Conservation (phyloP, 2,888 invertebrate genomes). For the Abrostola tripartita region DNA sequence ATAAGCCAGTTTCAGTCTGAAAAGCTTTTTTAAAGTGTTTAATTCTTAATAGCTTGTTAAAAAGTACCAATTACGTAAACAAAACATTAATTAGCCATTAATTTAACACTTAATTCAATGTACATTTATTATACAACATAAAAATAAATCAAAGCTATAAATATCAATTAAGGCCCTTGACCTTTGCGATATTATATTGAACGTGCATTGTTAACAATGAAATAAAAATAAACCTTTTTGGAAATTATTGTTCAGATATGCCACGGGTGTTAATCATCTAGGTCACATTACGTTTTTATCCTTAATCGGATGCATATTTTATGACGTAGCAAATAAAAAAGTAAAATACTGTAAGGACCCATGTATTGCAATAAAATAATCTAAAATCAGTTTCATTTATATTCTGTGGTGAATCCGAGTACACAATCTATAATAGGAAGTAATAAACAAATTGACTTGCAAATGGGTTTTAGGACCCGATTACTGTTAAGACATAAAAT, state of each 20-base stretch:
- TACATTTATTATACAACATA: constrained; percentile 9
- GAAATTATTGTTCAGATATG: constrained; percentile 40
- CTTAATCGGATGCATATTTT: constrained; percentile 29
- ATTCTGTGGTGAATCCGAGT: constrained; percentile 4
- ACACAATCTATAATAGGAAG: neutral
- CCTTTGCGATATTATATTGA: constrained; percentile 35
- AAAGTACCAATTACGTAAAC: too few relatives aligned
- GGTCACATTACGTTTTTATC: constrained; percentile 41
- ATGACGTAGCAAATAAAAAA: constrained; percentile 30
- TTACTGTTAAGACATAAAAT: constrained; percentile 17
- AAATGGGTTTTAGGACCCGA: constrained; percentile 18
- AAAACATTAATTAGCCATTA: constrained; percentile 17
- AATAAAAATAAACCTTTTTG: constrained; percentile 40
- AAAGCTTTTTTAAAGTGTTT: too few relatives aligned
- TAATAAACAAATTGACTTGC: constrained; percentile 8
- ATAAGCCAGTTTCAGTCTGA: too few relatives aligned
- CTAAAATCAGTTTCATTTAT: too few relatives aligned
- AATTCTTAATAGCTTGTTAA: too few relatives aligned
- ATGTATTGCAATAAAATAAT: too few relatives aligned
- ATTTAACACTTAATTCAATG: constrained; percentile 13
- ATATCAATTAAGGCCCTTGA: constrained; percentile 49
- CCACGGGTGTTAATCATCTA: constrained; percentile 29
- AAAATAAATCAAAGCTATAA: constrained; percentile 22
- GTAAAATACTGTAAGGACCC: neutral
- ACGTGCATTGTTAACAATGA: constrained; percentile 20